Conservation (phyloP, 2,797 vertebrate species). For the Erithacus rubecula region DNA sequence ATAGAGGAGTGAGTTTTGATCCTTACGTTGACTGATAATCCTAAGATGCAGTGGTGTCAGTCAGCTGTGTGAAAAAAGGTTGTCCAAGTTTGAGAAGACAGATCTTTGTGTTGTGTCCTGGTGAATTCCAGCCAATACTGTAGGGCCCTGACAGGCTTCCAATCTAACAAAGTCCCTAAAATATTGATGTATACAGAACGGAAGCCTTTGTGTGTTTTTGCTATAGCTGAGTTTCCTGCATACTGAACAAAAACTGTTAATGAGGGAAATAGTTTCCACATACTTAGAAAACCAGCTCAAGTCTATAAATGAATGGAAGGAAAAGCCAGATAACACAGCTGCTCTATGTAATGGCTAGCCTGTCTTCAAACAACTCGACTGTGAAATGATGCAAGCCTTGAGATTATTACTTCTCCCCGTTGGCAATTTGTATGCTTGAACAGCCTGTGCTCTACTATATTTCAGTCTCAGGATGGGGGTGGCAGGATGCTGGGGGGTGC, state of each 20-base stretch:
- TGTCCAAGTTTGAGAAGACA: not conserved
- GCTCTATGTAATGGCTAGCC: conserved; percentile 51
- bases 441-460: not conserved
- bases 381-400: conserved; percentile 51
- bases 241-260: not conserved
- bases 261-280: not conserved
- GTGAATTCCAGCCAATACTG: conserved; percentile 16
- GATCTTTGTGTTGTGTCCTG: not conserved
- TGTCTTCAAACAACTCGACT: conserved; percentile 57
- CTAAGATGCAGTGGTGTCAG: not conserved
- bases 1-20: not conserved
- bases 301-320: conserved; percentile 23
- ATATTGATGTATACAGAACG: not conserved
- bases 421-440: conserved; percentile 53
- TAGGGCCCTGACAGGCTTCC: not conserved
- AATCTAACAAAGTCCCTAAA: conserved; percentile 4
- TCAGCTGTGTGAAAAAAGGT: not conserved
- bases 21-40: not conserved
- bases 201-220: not conserved
- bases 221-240: not conserved
- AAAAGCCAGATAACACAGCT: conserved; percentile 37
- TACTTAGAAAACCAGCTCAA: not conserved
- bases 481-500: not conserved
- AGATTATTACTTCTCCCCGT: conserved; percentile 28
- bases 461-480: not conserved